A percentile compares a stretch with the other conserved stretches of the same genome.
phyloP scores from a whole-genome alignment of 2,888 invertebrate species.

The Drosophila kambysellisi region DNA sequence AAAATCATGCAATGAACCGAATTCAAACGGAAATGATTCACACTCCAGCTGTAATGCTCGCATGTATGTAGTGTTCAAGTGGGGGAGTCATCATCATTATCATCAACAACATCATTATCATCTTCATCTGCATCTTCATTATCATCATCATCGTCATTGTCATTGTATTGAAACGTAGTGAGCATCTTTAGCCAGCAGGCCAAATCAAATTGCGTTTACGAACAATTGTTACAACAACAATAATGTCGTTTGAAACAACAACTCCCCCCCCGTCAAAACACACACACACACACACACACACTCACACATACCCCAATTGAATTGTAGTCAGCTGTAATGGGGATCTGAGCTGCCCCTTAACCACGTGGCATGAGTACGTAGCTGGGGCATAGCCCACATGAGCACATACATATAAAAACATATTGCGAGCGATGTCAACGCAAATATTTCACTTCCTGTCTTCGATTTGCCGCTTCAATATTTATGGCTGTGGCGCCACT shows the following conservation, averaged over 20 bases:
- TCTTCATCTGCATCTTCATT: conserved; percentile 9
- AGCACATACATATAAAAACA: conserved; percentile 60
- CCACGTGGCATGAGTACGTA: conserved; percentile 3
- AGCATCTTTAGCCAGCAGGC: conserved; percentile 39
- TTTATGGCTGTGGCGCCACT: conserved; percentile 53
- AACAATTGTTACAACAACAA: conserved; percentile 67
- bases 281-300: background rate
- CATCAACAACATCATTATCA: background rate
- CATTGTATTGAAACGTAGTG: conserved; percentile 16
- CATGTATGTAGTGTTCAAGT: conserved; percentile 27
- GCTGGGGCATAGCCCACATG: conserved; percentile 9
- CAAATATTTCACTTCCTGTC: conserved; percentile 79
- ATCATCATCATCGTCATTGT: conserved; percentile 12
- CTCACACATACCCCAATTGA: background rate
- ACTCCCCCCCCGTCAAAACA: conserved; percentile 2
- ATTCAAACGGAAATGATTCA: conserved; percentile 81
- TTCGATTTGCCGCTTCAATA: conserved; percentile 58
- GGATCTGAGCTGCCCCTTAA: conserved; percentile 10
- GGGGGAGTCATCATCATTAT: conserved; percentile 31
- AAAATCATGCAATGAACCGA: conserved; percentile 81
- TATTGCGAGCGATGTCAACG: conserved; percentile 67
- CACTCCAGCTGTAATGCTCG: conserved; percentile 66
- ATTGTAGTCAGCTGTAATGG: conserved; percentile 15
- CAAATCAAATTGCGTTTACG: conserved; percentile 68
- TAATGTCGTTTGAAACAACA: conserved; percentile 64